phyloP scores from a whole-genome alignment of 2,113 vertebrate species.

The Seriola rivoliana region DNA sequence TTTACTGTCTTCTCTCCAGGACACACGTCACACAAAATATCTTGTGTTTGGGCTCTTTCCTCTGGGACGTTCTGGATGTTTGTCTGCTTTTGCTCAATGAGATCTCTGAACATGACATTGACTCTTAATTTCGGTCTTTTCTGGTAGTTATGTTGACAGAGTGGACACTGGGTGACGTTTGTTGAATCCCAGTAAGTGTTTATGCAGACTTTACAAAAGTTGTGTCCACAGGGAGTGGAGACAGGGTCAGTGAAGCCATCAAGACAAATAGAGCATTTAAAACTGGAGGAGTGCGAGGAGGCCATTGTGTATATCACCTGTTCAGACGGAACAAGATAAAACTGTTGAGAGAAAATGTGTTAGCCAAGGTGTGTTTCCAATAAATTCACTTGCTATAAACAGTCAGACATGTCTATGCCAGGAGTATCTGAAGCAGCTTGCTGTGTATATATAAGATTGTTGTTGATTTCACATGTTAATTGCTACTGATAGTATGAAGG shows the following conservation, averaged over 20 bases:
- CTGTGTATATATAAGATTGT: no score
- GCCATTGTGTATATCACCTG: not conserved
- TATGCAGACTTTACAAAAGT: conserved; percentile 25
- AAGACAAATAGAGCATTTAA: conserved; percentile 19
- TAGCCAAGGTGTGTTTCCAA: no score
- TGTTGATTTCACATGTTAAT: no score
- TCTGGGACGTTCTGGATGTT: not conserved
- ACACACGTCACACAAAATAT: conserved; percentile 4
- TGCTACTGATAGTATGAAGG: no score
- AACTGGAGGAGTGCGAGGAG: not conserved
- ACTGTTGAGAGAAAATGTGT: not conserved
- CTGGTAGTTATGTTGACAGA: conserved; percentile 14
- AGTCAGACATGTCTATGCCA: no score
- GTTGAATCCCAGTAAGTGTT: conserved; percentile 10
- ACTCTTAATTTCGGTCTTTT: not conserved
- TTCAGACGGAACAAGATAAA: not conserved
- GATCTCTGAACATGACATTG: conserved; percentile 15
- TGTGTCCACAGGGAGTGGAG: conserved; percentile 24
- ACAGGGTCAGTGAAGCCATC: not conserved
- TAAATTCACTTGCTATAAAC: no score
- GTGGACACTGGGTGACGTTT: not conserved
- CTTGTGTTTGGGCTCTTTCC: not conserved
- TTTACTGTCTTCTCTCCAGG: not conserved
- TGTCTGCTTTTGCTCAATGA: not conserved
- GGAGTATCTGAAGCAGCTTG: no score